Evolutionary conservation across 64 coral and sea anemone species (phyloP).

Genomic region (Pachyseris speciosa): DNA sequence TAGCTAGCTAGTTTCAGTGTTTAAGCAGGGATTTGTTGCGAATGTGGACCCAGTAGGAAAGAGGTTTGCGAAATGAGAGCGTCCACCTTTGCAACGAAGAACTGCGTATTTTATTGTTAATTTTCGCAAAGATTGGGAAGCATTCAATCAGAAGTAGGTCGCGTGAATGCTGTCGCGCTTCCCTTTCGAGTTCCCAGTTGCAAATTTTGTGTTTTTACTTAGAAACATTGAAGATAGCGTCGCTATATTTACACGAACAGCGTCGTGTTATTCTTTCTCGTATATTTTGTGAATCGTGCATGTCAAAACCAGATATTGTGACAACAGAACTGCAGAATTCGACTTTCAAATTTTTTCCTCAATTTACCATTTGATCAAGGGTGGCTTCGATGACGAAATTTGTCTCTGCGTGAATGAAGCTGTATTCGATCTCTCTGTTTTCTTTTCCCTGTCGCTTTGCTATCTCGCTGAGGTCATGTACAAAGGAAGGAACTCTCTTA

Average conservation of each 20-base stretch:
- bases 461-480: background rate
- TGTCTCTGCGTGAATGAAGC: background rate
- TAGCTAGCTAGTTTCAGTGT: conserved; percentile 8
- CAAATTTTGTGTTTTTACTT: conserved; percentile 2
- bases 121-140: background rate
- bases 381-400: background rate
- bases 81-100: background rate
- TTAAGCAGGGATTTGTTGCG: background rate
- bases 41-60: background rate
- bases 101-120: background rate
- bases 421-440: background rate
- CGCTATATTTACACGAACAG: background rate
- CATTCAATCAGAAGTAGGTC: background rate
- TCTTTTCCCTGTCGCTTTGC: background rate
- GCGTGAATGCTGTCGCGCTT: no score
- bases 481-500: background rate
- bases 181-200: background rate
- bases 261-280: background rate
- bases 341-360: background rate
- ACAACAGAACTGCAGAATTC: background rate
- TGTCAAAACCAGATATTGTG: conserved; percentile 11
- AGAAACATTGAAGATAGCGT: conserved; percentile 26
- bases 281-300: background rate
- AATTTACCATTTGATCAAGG: background rate
- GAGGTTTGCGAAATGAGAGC: background rate